phyloP scores from a whole-genome alignment of 2,888 invertebrate species.

The Drosophila sordidula region DNA sequence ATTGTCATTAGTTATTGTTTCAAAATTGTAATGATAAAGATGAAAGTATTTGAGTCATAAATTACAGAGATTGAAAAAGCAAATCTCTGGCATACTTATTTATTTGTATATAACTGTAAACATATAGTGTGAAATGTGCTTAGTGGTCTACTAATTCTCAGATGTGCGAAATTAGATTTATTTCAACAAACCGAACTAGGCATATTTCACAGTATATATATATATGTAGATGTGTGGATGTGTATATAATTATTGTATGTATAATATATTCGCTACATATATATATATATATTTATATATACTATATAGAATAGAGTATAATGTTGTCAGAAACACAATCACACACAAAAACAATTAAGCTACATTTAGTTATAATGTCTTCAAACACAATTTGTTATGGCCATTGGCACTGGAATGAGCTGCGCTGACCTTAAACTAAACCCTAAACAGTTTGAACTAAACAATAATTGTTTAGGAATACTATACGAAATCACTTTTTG shows the following conservation, averaged over 20 bases:
- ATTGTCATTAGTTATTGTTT: slow-evolving; percentile 72
- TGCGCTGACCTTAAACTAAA: slow-evolving; percentile 35
- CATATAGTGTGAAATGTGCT: slow-evolving; percentile 12
- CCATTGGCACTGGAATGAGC: slow-evolving; percentile 39
- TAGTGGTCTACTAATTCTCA: not conserved
- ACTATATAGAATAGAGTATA: slow-evolving; percentile 29
- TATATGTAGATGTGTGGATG: slow-evolving; percentile 3
- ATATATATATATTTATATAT: slow-evolving; percentile 11
- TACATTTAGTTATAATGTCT: slow-evolving; percentile 24
- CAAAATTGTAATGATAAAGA: slow-evolving; percentile 45
- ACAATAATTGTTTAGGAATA: slow-evolving; percentile 62
- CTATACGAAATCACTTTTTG: slow-evolving; percentile 74
- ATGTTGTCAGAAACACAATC: slow-evolving; percentile 23
- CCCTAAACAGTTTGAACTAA: slow-evolving; percentile 49
- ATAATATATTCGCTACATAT: slow-evolving; percentile 34
- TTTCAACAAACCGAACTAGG: not conserved
- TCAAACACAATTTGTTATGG: slow-evolving; percentile 24
- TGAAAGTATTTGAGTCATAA: slow-evolving; percentile 8
- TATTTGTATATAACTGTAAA: slow-evolving; percentile 3
- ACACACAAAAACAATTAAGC: slow-evolving; percentile 23
- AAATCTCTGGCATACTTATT: slow-evolving; percentile 36
- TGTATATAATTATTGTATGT: slow-evolving; percentile 30
- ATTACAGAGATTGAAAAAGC: slow-evolving; percentile 50
- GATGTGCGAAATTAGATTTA: too few relatives aligned
- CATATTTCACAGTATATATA: slow-evolving; percentile 35